phyloP scores from a whole-genome alignment of 2,113 vertebrate genomes.

The Pimephales promelas region DNA sequence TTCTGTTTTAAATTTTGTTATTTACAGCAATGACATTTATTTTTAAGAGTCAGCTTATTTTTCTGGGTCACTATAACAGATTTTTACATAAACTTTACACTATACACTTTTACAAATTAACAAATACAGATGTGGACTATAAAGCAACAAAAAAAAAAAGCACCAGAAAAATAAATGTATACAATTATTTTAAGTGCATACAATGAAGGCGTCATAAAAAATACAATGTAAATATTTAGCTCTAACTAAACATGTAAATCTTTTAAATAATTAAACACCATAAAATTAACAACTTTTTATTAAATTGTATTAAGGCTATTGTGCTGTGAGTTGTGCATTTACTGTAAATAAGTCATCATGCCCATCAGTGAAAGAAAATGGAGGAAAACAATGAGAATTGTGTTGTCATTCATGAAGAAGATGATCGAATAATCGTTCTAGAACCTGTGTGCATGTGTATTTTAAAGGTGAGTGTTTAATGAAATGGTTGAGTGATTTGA shows the following conservation, averaged over 20 bases:
- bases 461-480: background rate
- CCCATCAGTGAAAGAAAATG: background rate
- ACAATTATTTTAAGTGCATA: too few species aligned
- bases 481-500: background rate
- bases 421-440: too few species aligned
- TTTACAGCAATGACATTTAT: background rate
- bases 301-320: background rate
- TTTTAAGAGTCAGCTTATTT: background rate
- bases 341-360: background rate
- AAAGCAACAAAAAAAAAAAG: too few species aligned
- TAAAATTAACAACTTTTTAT: too few species aligned
- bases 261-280: too few species aligned
- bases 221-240: background rate
- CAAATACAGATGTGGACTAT: background rate
- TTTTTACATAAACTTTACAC: background rate
- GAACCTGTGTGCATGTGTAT: background rate
- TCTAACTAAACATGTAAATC: background rate
- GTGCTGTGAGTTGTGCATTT: background rate
- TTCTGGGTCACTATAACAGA: background rate
- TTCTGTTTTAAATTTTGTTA: background rate
- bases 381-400: background rate
- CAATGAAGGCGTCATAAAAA: background rate
- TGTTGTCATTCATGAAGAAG: background rate
- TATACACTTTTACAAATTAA: background rate
- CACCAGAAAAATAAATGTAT: too few species aligned